Percentiles rank a stretch among this genome's conserved stretches.
These are phyloP conservation scores for Drosophila pandora DNA, from an alignment of 1,140 invertebrate species.

Conservation along the genomic window DNA sequence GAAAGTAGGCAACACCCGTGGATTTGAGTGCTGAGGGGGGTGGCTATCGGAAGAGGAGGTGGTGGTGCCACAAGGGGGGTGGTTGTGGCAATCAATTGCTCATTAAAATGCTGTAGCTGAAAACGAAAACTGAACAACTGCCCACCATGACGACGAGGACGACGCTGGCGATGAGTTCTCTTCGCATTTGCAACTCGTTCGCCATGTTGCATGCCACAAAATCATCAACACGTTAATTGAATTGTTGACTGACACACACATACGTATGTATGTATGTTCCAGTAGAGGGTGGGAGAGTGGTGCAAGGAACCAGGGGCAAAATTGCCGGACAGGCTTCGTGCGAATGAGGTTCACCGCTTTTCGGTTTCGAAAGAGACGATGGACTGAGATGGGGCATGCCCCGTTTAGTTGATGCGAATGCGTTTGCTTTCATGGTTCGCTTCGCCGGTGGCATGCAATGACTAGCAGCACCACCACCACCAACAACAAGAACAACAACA, in stretches of 20 bases:
- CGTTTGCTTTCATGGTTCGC: conserved; percentile 78
- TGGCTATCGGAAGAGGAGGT: not conserved
- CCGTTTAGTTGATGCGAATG: conserved; percentile 71
- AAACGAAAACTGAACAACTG: not conserved
- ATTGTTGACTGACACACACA: conserved; percentile 81
- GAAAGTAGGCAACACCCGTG: conserved; percentile 22
- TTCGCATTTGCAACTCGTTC: conserved; percentile 55
- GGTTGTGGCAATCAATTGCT: conserved; percentile 63
- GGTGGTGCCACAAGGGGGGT: too few species aligned
- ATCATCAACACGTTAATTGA: conserved; percentile 83
- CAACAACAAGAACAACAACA: not conserved
- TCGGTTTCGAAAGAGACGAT: conserved; percentile 2
- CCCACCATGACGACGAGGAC: not conserved
- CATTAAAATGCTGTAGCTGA: conserved; percentile 64
- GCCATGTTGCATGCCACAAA: conserved; percentile 79
- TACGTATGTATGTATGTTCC: conserved; percentile 37
- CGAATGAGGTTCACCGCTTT: conserved; percentile 72
- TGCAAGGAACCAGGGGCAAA: not conserved
- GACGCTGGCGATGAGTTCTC: conserved; percentile 9
- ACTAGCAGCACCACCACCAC: conserved; percentile 42
- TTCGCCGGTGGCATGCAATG: conserved; percentile 71
- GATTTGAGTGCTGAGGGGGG: too few species aligned
- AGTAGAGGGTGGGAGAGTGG: not conserved
- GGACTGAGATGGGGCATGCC: not conserved
- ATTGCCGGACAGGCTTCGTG: conserved; percentile 49